Conservation (phyloP, 2,797 vertebrate genomes). For the Australoheros facetus region DNA sequence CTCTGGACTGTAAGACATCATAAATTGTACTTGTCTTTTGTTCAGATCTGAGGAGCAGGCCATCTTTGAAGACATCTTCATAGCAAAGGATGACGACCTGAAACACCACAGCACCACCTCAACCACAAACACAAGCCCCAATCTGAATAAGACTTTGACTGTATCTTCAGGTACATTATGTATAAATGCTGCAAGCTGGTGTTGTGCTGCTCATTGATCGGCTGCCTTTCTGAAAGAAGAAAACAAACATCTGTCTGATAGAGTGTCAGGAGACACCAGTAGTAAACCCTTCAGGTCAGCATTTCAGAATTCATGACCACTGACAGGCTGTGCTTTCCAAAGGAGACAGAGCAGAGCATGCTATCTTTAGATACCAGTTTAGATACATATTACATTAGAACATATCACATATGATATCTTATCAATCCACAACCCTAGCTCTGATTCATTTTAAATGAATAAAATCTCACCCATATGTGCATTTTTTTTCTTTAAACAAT, state of each 20-base stretch:
- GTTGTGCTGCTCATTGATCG: constrained; percentile 28
- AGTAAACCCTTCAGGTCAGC: constrained; percentile 28
- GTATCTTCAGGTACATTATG: constrained; percentile 30
- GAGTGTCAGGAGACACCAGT: constrained; percentile 14
- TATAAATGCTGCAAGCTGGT: constrained; percentile 23
- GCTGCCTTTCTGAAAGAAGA: neutral
- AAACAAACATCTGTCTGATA: constrained; percentile 7
- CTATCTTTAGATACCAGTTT: neutral
- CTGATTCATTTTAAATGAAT: neutral
- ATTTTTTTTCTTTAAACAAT: neutral
- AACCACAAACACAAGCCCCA: constrained; percentile 1
- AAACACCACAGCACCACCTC: constrained; percentile 33
- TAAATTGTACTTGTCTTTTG: too few species aligned
- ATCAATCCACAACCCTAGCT: neutral
- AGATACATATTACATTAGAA: neutral
- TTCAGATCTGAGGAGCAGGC: too few species aligned
- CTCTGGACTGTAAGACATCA: too few species aligned
- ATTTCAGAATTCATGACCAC: neutral
- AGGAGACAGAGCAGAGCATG: neutral
- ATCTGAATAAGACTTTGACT: constrained; percentile 20
- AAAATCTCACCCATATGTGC: neutral
- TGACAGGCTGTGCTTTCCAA: neutral
- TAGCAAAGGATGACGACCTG: neutral
- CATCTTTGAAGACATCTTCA: too few species aligned
- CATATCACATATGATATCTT: neutral